Base-by-base conservation (phyloP, 1,140 invertebrate genomes). In the Bicyclus anynana region DNA sequence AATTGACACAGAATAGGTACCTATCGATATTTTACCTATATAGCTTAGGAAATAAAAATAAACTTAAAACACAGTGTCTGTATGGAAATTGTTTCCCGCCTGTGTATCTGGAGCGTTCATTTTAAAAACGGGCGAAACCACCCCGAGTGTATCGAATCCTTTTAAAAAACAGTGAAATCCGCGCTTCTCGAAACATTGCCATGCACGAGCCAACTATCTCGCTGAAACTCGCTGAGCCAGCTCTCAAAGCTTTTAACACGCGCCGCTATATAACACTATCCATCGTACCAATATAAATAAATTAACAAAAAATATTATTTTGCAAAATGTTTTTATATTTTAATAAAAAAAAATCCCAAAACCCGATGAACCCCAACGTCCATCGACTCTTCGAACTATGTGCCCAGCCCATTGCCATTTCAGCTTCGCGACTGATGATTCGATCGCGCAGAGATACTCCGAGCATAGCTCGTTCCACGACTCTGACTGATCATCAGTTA, bases 171-270 rank as follows among this genome's bases (percentile, higher is more conserved):
- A 53, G 23, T 47, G 53, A 42, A 55, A 61, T 50, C 37, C 51
- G 47, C 47, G 47, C 52, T 55, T 62, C 54, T 27, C 35, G 59
- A 35, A 64, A 62, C 67, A 69, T 62, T 73, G 61, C 61, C 65
- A 64, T 56, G 29, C 62, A 51, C 18, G 52, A 72, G 59, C 67
- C 59, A 67, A 67, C 59, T 53, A 53, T 51, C 61, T 54, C 53
- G 60, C 59, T 67, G 54, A 61, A 69, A 57, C 59, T 62, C 49
- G 49, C 55, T 72, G 66, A 74, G 72, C 69, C 69, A 55, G 62
- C 49, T 62, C 47, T 65, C 62, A 65, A 63, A 72, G 64, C 67
- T 69, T 69, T 66, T 68, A 67, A 69, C 64, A 72, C 60, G 69
- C 59, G 42, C 56, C 37, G 38, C 26, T 38, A 56, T 38, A 56